phyloP scores from a whole-genome alignment of 92 coral and sea anemone species.

The Parazoanthus darwini region DNA sequence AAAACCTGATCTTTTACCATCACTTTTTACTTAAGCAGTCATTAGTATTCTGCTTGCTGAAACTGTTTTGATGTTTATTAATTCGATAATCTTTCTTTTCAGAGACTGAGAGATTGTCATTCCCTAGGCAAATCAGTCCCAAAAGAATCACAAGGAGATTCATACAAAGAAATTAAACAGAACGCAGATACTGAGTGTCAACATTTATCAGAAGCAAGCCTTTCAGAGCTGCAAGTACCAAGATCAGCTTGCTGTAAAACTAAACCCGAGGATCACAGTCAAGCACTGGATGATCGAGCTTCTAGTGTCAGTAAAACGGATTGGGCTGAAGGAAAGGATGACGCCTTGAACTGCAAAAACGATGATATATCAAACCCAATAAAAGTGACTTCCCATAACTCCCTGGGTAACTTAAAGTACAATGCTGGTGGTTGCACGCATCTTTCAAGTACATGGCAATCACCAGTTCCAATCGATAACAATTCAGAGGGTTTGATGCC shows the following conservation, averaged over 20 bases:
- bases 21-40: no score
- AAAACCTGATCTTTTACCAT: no score
- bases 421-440: background rate
- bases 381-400: background rate
- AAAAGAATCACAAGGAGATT: conserved; percentile 3
- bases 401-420: background rate
- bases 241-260: conserved; percentile 13
- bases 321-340: background rate
- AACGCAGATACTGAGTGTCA: background rate
- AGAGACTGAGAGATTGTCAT: background rate
- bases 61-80: background rate
- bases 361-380: background rate
- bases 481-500: background rate
- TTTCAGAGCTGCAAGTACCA: background rate
- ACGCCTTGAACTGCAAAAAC: background rate
- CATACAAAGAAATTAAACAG: background rate
- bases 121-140: background rate
- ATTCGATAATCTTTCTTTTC: background rate
- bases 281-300: background rate
- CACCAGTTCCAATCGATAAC: background rate
- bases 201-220: background rate
- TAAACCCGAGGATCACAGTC: background rate
- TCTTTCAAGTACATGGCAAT: background rate
- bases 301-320: background rate
- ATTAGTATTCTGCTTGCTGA: no score